Evolutionary conservation across 2,113 vertebrate species (phyloP).

Genomic region (Hemicordylus capensis): DNA sequence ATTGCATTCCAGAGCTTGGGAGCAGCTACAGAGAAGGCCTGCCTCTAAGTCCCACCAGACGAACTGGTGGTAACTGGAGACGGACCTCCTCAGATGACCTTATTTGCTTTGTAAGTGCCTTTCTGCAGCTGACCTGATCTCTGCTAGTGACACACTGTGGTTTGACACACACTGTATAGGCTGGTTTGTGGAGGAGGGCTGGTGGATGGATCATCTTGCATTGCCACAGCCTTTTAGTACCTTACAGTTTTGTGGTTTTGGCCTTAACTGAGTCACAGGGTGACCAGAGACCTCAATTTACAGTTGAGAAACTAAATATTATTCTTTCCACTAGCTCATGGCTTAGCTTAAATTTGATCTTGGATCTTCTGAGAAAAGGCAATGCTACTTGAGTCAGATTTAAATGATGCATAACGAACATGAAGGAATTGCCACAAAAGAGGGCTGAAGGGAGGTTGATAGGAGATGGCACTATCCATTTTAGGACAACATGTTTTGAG

Average conservation of each 20-base stretch:
- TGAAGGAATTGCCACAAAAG: neutral
- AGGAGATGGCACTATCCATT: neutral
- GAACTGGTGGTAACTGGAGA: too few relatives aligned
- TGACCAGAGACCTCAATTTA: conserved; percentile 17
- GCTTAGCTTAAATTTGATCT: neutral
- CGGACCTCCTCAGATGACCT: too few relatives aligned
- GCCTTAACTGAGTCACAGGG: neutral
- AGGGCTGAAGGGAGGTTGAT: neutral
- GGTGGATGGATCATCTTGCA: neutral
- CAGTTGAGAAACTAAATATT: neutral
- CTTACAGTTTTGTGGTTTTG: neutral
- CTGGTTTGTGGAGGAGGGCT: neutral
- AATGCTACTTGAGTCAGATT: neutral
- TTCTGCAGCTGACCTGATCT: neutral
- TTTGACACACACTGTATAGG: neutral
- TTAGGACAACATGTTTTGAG: neutral
- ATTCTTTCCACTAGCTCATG: neutral
- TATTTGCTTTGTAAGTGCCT: neutral
- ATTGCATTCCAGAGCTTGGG: too few relatives aligned
- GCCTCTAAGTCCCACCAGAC: too few relatives aligned
- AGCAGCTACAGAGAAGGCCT: too few relatives aligned
- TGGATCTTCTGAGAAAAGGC: neutral
- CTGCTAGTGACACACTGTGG: neutral
- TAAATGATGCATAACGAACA: conserved; percentile 14
- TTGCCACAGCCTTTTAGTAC: neutral